Evolutionary conservation across 1,140 invertebrate species (phyloP).

Genomic region (silkworm (Bombyx mori)): DNA sequence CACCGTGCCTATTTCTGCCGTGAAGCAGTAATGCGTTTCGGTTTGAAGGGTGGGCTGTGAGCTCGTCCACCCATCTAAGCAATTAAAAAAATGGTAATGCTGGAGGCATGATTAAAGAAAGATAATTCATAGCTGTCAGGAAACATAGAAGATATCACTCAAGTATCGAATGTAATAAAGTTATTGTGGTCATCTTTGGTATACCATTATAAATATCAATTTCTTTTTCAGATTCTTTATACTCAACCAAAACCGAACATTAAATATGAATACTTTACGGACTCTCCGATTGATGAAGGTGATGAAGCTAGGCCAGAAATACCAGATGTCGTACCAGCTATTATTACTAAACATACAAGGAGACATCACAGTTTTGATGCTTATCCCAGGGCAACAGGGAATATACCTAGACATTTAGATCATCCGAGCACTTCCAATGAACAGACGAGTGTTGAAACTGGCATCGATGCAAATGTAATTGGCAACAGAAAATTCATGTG

Average conservation of each 20-base stretch:
- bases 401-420: slow-evolving; percentile 25
- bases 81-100: not conserved
- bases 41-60: no score
- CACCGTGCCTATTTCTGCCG: no score
- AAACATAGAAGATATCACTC: not conserved
- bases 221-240: slow-evolving; percentile 78
- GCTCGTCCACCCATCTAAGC: no score
- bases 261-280: slow-evolving; percentile 87
- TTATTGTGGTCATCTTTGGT: no score
- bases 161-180: not conserved
- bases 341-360: slow-evolving; percentile 42
- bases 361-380: slow-evolving; percentile 47
- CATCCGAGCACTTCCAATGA: slow-evolving; percentile 24
- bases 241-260: slow-evolving; percentile 86
- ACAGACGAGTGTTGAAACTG: slow-evolving; percentile 19
- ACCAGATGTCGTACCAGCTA: slow-evolving; percentile 23
- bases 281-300: slow-evolving; percentile 45
- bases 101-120: not conserved
- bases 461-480: slow-evolving; percentile 36
- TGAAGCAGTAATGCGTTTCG: no score
- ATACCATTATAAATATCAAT: no score
- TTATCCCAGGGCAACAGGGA: slow-evolving; percentile 17
- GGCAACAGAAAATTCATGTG: slow-evolving; percentile 79
- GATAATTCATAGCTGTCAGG: not conserved
- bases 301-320: slow-evolving; percentile 30